Base-by-base conservation (phyloP, 2,888 invertebrate genomes). In the Leptinotarsa peninsularis region DNA sequence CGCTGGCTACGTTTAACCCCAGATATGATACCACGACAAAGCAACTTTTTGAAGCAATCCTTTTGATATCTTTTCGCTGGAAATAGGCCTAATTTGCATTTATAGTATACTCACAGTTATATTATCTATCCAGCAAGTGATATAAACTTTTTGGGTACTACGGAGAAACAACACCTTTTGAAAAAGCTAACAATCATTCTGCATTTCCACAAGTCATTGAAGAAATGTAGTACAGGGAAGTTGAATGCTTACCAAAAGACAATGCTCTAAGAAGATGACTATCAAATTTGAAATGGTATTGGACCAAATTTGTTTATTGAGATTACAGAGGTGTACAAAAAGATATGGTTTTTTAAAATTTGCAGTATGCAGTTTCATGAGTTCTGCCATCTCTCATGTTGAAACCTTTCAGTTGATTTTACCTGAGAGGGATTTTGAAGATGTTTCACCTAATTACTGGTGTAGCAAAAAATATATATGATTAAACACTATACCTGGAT, bases 1-100 rank as follows among this genome's bases (percentile, higher is more conserved):
- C 81, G 78, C 81, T 58, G 66, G 69, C 83, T 82, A 82, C 85
- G 82, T 86, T 84, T 85, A 84, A 86, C 85, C 86, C 86, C 83
- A 83, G 83, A 83, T 83, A 85, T 84, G 84, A 86, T 85, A 85
- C 81, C 81, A 76, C 78, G 71, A 80, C 80, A 81, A 63, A 81
- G 79, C 80, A 81, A 79, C 78, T 80, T 80, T 81, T 80, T 66
- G 33, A 63, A n/a, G 27, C 33, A 63, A 33, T 33, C 63, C 43
- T 69, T 58, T 49, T 49, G 56, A 33, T 58, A 49, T 58, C 13
- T 21, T 49, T 54, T 58, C 49, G 15, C 70, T 70, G 4, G 18
- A 49, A 70, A 63, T 33, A 17, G n/a, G 17, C 27, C 33, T n/a
- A 33, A 33, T 63, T 5, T 33, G 63, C 18, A 23, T 58, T 58